Base-by-base conservation (phyloP, 1,140 invertebrate species). In the Euborellia annulipes region DNA sequence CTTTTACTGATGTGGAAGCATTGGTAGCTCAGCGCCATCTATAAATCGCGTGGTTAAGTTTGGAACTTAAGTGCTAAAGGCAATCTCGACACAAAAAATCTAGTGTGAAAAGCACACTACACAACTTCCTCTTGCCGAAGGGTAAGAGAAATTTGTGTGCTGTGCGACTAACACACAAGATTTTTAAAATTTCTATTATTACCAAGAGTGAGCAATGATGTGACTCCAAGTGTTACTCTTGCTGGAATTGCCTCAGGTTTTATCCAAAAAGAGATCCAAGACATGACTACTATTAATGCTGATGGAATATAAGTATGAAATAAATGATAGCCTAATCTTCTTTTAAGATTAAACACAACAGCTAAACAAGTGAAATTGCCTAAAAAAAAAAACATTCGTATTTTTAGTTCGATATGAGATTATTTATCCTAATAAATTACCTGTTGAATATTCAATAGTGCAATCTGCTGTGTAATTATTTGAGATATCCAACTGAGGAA, bases 231-330 rank as follows among this genome's bases (percentile, higher is more conserved):
- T 2, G 82, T 84, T 36, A 84, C 79, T 53, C 82, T 67, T 0
- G 82, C 82, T 0, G 85, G 85, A 55, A 88, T 88, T 3, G 85
- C 85, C 62, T 89, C 85, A 2, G 85, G 85, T 61, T 89, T 88
- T 50, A 91, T 90, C 86, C 86, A 91, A 62, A 91, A 91, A 6
- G 85, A 88, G 53, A 89, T 88, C 85, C 85, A 89, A 9, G 84
- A 88, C 85, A 89, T 90, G 48, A 89, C 84, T 36, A 90, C 86
- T 60, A 90, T 90, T 39, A 90, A 65, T 1, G 83, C 84, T 11
- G 85, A 87, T 2, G 86, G 87, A 55, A 90, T 86, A 63, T 90
- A 91, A 0, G 86, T 90, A 63, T 90, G 86, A 55, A 91, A 87
- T 14, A 90, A 65, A 63, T 90, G 85, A 63, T 90, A 90, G 8